Evolutionary conservation across 2,888 invertebrate genomes (phyloP), one percentile per base, ranked within the genome.

Genomic region (Sarcophaga carnaria): DNA sequence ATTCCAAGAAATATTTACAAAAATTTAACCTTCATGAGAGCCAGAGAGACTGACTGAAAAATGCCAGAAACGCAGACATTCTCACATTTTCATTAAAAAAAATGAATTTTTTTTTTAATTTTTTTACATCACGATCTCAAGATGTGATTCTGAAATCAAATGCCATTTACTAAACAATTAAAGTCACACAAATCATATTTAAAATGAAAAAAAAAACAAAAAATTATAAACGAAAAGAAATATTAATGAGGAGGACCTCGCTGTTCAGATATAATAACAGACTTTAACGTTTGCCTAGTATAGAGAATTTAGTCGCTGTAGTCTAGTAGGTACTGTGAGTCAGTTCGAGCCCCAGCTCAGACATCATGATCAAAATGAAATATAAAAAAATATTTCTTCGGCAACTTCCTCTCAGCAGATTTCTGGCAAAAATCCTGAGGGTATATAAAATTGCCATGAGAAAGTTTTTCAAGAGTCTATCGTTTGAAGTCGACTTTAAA

Each of bases 1-100:
- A 87, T 87, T 87, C 87, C 87, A 80, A 85, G 87, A 87, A 85
- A 82, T 82, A 72, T 87, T 77, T 66, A 69, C 66, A 67, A 67
- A 71, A 74, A 78, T 77, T 72, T 54, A 77, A 71, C 80, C 83
- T 54, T 54, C 17, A 83, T 83, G 83, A 85, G 81, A 85, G 82
- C 72, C 20, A 17, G 37, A 37, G 37, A 37, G 37, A 37, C 54
- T 14, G 17, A 54, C 54, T 54, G 47, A 69, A 20, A 49, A 69
- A 69, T 47, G 45, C 20, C 69, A 69, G 49, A 47, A 47, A 47
- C 49, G 12, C 3, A 49, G 8, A 49, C 49, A 49, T 49, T 49
- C 11, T 49, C 49, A 49, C 49, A 49, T 60, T 59, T 72, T 72
- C n/a, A 25, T 25, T 12, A 12, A 27, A 27, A 12, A 64, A 27